phyloP scores from a whole-genome alignment of 2,113 vertebrate genomes.

The Sturnira hondurensis region DNA sequence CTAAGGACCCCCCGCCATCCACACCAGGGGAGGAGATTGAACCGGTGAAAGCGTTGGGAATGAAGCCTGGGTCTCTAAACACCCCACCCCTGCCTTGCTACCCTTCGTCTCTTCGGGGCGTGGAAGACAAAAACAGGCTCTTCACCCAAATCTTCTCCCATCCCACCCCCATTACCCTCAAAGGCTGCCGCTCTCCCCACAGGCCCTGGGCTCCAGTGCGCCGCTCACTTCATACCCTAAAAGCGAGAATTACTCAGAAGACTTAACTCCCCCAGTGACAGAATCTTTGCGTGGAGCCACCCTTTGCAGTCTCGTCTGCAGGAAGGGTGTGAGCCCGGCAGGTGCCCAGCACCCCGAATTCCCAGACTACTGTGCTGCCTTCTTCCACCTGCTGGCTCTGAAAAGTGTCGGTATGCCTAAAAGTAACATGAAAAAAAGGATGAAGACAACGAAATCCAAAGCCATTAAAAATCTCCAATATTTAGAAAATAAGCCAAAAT shows the following conservation, averaged over 20 bases:
- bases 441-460: neutral
- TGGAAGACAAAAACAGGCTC: conserved; percentile 1
- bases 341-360: neutral
- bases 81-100: neutral
- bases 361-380: neutral
- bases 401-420: neutral
- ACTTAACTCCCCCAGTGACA: neutral
- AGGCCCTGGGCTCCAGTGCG: neutral
- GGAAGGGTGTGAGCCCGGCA: neutral
- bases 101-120: neutral
- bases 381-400: neutral
- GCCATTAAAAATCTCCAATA: neutral
- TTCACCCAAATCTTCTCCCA: neutral
- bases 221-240: neutral
- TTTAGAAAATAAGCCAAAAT: neutral
- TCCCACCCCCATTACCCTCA: neutral
- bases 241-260: conserved; percentile 38
- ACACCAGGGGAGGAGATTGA: neutral
- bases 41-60: neutral
- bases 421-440: neutral
- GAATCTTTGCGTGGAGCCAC: neutral
- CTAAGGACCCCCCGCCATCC: neutral
- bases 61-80: neutral
- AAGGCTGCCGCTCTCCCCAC: neutral
- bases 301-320: neutral